phyloP scores from a whole-genome alignment of 2,797 vertebrate species.

The Helarctos malayanus region DNA sequence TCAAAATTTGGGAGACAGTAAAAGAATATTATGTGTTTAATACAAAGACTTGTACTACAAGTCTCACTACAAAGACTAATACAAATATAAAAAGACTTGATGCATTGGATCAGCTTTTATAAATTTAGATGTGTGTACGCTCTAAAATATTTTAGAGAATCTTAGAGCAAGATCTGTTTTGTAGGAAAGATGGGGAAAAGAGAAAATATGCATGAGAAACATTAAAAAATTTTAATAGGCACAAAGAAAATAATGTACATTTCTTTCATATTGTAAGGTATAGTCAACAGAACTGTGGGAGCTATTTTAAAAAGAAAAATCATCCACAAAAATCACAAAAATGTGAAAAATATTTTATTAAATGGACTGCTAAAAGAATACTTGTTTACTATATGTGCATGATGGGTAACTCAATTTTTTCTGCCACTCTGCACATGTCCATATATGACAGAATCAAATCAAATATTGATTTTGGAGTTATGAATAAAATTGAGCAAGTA shows the following conservation, averaged over 20 bases:
- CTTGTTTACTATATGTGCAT: not conserved
- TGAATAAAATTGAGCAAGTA: not conserved
- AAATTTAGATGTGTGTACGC: not conserved
- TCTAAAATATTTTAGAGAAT: not conserved
- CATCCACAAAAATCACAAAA: not conserved
- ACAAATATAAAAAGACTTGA: not conserved
- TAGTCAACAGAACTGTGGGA: not conserved
- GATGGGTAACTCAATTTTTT: not conserved
- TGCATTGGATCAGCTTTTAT: not conserved
- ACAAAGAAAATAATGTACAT: not conserved
- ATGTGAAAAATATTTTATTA: not conserved
- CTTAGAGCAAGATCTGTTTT: not conserved
- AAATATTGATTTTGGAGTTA: not conserved
- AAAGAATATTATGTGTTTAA: not conserved
- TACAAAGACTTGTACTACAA: not conserved
- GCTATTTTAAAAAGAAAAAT: not conserved
- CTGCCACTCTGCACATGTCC: not conserved
- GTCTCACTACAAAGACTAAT: no score
- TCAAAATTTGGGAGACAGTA: not conserved
- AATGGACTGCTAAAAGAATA: not conserved
- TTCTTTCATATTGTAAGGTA: not conserved
- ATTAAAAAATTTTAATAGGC: not conserved
- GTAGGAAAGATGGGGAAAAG: not conserved
- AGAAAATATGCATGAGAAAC: not conserved
- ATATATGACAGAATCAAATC: not conserved